Evolutionary conservation across 2,888 invertebrate species (phyloP), one percentile per base, ranked within the genome.

Genomic region (Podotricha telesiphe): DNA sequence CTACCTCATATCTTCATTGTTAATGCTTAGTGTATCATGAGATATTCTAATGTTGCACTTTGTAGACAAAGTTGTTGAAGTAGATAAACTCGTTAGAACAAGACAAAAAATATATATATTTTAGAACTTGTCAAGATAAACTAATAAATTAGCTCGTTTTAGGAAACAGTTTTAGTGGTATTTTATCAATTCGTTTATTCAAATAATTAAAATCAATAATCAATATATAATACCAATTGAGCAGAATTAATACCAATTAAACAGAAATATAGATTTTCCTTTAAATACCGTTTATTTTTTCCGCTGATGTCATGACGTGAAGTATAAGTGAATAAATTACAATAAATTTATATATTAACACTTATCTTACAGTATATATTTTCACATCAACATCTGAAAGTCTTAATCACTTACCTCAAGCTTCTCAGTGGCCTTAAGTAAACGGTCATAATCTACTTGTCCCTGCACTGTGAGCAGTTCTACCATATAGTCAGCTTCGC

Each of bases 401-500:
- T 28, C 28, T 37, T 8, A 37, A 28, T 40, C 28, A 91, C 94
- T 94, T 78, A 97, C 97, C 95, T 97, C 97, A 68, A 97, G 93
- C 80, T 97, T 94, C 86, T 97, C 97, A 0, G 97, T 97, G 51
- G 97, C 97, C 81, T 96, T 97, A 65, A 96, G 93, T 69, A 97
- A 89, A 10, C 97, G 94, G 74, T 97, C 96, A 79, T 97, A 97
- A 84, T 97, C 97, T 17, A 97, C 96, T 72, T 96, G 96, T 0
- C 97, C 97, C 81, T 97, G 97, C 0, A 97, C 96, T 0, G 96
- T 96, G 15, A 97, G 92, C 69, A 97, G 89, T 75, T 97, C 97
- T 92, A 97, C 96, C 97, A 97, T 97, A 79, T 97, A 97, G 83
- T 97, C 97, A 0, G 97, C 96, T 78, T 97, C 97, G 67, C 96